These are phyloP conservation scores for Lethenteron camtschaticum DNA, from an alignment of 2,113 vertebrate species.

Conservation along the genomic window DNA sequence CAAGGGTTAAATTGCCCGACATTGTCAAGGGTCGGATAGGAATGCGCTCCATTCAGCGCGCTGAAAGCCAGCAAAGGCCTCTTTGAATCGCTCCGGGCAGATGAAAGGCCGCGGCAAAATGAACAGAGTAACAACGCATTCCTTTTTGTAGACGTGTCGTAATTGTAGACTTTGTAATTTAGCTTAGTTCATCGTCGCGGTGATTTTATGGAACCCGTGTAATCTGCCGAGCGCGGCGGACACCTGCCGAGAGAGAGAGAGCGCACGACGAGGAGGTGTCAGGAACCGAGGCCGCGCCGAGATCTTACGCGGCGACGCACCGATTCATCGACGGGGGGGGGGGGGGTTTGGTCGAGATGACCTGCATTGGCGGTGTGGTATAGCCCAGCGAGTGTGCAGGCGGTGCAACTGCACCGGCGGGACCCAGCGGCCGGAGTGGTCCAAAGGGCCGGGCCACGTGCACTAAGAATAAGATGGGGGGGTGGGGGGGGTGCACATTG, in stretches of 20 bases:
- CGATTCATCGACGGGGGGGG: too few species aligned
- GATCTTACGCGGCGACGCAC: too few species aligned
- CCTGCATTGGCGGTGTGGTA: too few species aligned
- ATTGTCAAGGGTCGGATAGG: constrained; percentile 4
- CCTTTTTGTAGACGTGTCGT: constrained; percentile 6
- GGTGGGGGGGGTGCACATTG: too few species aligned
- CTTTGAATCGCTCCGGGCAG: constrained; percentile 1
- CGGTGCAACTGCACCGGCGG: too few species aligned
- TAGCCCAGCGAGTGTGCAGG: too few species aligned
- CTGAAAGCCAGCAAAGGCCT: constrained; percentile 4
- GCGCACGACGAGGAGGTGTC: too few species aligned
- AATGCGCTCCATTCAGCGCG: constrained; percentile 4
- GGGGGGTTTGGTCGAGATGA: too few species aligned
- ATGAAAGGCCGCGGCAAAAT: constrained; percentile 5
- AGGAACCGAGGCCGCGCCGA: too few species aligned
- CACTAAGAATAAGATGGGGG: too few species aligned
- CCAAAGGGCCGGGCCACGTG: too few species aligned
- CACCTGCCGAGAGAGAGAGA: neutral
- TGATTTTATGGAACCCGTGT: neutral
- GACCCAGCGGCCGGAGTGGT: too few species aligned
- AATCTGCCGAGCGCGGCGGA: constrained; percentile 1
- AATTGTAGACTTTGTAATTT: constrained; percentile 6
- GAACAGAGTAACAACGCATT: constrained; percentile 5
- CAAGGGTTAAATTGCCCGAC: constrained; percentile 5
- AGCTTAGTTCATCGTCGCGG: constrained; percentile 5